phyloP scores from a whole-genome alignment of 2,797 vertebrate genomes.

The Triplophysa bombifrons region DNA sequence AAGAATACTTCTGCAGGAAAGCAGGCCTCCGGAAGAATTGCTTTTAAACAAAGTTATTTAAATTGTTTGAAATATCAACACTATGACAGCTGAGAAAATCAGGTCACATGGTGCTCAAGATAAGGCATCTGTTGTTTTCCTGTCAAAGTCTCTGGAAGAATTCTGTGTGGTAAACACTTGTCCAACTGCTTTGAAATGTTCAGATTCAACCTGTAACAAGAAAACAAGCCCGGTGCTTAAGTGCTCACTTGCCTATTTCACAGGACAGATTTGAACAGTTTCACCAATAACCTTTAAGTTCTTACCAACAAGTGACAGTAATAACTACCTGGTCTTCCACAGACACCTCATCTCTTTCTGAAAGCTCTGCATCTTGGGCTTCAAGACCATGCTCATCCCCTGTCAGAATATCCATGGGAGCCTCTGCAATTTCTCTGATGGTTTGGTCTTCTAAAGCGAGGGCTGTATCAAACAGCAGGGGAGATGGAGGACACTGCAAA shows the following conservation, averaged over 20 bases:
- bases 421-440: conserved; percentile 83
- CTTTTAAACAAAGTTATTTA: conserved; percentile 31
- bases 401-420: conserved; percentile 84
- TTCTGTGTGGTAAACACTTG: conserved; percentile 59
- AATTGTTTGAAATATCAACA: conserved; percentile 24
- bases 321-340: conserved; percentile 72
- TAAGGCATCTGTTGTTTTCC: conserved; percentile 56
- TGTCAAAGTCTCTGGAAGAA: conserved; percentile 55
- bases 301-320: background rate
- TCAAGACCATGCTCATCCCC: conserved; percentile 77
- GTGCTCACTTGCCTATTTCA: background rate
- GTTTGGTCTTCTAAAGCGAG: conserved; percentile 85
- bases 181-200: conserved; percentile 59
- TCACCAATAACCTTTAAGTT: background rate
- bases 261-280: background rate
- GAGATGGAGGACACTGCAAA: conserved; percentile 92
- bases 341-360: conserved; percentile 72
- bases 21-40: conserved; percentile 37
- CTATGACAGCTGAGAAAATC: conserved; percentile 49
- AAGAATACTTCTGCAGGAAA: conserved; percentile 2
- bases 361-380: conserved; percentile 71
- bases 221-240: background rate
- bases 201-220: conserved; percentile 65
- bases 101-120: conserved; percentile 61
- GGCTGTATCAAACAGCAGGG: conserved; percentile 91